Conservation (phyloP, 2,797 vertebrate species). For the Coranthus polyacanthus region DNA sequence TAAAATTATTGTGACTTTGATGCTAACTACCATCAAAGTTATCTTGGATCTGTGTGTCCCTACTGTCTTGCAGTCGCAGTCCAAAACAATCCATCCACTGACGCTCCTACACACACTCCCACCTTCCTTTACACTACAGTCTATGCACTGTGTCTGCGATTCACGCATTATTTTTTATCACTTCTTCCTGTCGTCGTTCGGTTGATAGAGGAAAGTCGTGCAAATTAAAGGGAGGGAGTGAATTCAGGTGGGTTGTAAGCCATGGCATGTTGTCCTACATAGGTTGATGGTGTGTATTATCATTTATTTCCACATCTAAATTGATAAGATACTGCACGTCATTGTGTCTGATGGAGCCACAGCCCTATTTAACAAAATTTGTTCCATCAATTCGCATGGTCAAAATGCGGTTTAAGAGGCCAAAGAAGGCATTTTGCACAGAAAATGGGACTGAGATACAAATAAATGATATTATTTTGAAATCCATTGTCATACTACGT, state of each 20-base stretch:
- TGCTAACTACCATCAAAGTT: constrained; percentile 39
- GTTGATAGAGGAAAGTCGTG: constrained; percentile 10
- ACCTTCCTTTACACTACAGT: constrained; percentile 51
- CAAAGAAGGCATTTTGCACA: background rate
- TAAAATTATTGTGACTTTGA: constrained; percentile 64
- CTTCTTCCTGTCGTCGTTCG: constrained; percentile 3
- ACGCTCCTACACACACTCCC: constrained; percentile 52
- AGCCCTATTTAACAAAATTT: background rate
- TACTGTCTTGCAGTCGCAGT: constrained; percentile 34
- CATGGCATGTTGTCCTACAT: background rate
- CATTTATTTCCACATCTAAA: background rate
- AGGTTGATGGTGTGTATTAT: background rate
- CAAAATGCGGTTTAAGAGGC: no score
- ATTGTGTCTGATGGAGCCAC: background rate
- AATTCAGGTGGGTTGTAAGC: background rate
- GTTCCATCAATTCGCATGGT: constrained; percentile 1
- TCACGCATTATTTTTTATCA: no score
- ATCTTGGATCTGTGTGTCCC: constrained; percentile 36
- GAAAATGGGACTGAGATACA: no score
- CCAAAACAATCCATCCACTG: constrained; percentile 64
- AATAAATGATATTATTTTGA: background rate
- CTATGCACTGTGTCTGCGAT: constrained; percentile 18
- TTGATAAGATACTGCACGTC: background rate
- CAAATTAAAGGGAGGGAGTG: constrained; percentile 15
- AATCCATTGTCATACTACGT: background rate